Evolutionary conservation across 2,888 invertebrate species (phyloP), one percentile per base, ranked within the genome.

Genomic region (Steinernema scapterisci): DNA sequence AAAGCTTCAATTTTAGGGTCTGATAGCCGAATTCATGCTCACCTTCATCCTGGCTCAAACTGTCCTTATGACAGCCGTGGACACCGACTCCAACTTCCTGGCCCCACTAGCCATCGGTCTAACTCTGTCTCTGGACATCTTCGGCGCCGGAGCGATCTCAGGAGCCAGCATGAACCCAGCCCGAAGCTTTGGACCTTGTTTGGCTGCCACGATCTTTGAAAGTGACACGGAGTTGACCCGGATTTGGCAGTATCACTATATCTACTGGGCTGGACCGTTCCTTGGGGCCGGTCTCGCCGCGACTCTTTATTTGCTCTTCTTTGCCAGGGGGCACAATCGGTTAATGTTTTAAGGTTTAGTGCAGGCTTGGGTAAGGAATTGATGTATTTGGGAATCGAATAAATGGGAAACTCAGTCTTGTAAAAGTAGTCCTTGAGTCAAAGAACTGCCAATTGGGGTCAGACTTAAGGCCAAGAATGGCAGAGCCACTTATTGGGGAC

Each of bases 161-260:
- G 89, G 89, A 11, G 89, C 88, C 0, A 88, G 87, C 23, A 88
- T 89, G 88, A 89, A 89, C 76, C 89, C 89, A 6, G 88, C 88
- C 19, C 81, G 89, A 46, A 87, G 86, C 56, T 85, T 89, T 71
- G 89, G 89, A 0, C 89, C 89, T 13, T 87, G 88, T 19, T 80
- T 88, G n/a, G 76, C 74, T 16, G 77, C 76, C 11, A 45, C 74
- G 7, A 54, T 78, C n/a, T 81, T 79, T 63, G 44, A 23, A 63
- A 19, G 19, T 11, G 7, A 43, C n/a, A 19, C 6, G n/a, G 16
- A 63, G n/a, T 11, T n/a, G 51, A 54, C 7, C 9, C 1, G 2
- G 13, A 3, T 48, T 23, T 84, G 84, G 83, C 56, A 75, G n/a
- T 76, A 78, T 54, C 88, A 88, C 77, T 88, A 87, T 76, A 84